These are phyloP conservation scores for Drosophila merina DNA, from an alignment of 2,888 invertebrate genomes.

Conservation along the genomic window DNA sequence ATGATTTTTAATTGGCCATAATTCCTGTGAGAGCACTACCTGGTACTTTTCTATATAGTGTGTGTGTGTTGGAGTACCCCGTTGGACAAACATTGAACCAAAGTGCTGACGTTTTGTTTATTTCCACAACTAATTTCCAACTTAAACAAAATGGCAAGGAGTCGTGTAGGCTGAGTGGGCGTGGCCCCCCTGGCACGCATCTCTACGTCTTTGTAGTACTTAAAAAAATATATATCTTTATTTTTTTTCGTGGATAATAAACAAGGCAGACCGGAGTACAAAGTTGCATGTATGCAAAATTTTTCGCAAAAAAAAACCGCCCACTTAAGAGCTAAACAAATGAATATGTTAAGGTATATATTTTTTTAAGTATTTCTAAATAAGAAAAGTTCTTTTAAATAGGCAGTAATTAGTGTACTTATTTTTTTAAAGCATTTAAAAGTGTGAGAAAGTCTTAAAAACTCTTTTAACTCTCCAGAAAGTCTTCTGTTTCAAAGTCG, in stretches of 20 bases:
- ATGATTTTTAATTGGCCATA: conserved; percentile 62
- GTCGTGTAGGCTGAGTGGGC: conserved; percentile 2
- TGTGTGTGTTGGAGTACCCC: no score
- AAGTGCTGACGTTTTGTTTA: conserved; percentile 35
- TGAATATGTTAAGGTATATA: conserved; percentile 11
- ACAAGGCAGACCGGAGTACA: background rate
- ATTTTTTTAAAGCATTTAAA: no score
- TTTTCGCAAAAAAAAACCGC: background rate
- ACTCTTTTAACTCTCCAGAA: no score
- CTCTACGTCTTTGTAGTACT: conserved; percentile 16
- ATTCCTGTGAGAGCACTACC: conserved; percentile 36
- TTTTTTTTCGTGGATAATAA: conserved; percentile 3
- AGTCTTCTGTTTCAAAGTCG: no score
- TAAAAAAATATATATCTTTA: conserved; percentile 1
- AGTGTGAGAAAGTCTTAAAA: no score
- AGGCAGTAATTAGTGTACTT: no score
- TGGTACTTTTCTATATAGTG: background rate
- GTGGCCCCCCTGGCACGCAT: conserved; percentile 23
- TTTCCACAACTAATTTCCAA: background rate
- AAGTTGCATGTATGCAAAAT: conserved; percentile 33
- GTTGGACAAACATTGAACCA: conserved; percentile 19
- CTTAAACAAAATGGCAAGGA: background rate
- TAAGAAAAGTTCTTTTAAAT: background rate
- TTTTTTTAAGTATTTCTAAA: conserved; percentile 12
- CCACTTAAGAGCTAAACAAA: conserved; percentile 2